Evolutionary conservation across 2,797 vertebrate genomes (phyloP).

Genomic region (Miichthys miiuy): DNA sequence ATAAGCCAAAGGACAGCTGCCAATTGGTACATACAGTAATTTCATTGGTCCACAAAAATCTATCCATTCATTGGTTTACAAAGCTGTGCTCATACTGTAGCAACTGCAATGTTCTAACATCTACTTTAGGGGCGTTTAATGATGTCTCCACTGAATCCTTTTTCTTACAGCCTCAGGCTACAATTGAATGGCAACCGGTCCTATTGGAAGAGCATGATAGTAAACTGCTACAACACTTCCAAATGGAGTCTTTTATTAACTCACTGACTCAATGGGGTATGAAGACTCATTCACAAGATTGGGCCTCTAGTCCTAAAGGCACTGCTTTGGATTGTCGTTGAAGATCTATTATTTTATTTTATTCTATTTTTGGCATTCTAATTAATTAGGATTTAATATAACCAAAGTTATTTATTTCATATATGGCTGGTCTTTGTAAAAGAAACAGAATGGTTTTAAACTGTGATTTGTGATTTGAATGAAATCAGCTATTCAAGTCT

Average conservation of each 20-base stretch:
- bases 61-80: no score
- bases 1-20: no score
- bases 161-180: conserved; percentile 23
- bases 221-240: conserved; percentile 22
- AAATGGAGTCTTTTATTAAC: conserved; percentile 55
- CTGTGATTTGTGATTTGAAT: neutral
- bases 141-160: conserved; percentile 17
- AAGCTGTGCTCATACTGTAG: no score
- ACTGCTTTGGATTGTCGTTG: conserved; percentile 8
- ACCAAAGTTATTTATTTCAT: conserved; percentile 7
- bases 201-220: conserved; percentile 18
- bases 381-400: neutral
- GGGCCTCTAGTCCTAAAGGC: conserved; percentile 10
- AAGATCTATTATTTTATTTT: neutral
- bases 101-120: conserved; percentile 11
- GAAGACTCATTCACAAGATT: conserved; percentile 48
- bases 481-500: conserved; percentile 21
- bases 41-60: no score
- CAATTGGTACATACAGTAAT: no score
- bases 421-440: neutral
- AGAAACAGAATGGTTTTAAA: neutral
- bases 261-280: conserved; percentile 28
- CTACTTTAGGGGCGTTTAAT: conserved; percentile 19
- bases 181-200: neutral
- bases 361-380: neutral